Evolutionary conservation across 92 coral and sea anemone species (phyloP).

Genomic region (Metridium senile): DNA sequence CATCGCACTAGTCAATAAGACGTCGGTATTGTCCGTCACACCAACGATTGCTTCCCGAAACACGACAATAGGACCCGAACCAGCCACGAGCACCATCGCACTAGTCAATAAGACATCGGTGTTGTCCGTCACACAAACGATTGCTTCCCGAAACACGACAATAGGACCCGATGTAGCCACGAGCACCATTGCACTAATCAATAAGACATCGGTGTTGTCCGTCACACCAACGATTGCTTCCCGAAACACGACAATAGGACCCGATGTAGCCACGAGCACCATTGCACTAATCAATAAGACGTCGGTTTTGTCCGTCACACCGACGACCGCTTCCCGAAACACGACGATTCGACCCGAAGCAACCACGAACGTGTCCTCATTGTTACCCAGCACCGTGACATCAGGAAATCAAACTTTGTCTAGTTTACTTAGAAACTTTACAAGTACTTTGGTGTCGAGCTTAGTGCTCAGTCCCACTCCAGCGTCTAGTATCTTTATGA

Average conservation of each 20-base stretch:
- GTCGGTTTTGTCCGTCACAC: constrained; percentile 12
- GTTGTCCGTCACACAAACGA: constrained; percentile 9
- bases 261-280: constrained; percentile 18
- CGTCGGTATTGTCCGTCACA: constrained; percentile 17
- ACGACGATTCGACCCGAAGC: constrained; percentile 14
- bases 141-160: constrained; percentile 14
- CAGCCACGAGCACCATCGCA: constrained; percentile 17
- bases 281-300: constrained; percentile 24
- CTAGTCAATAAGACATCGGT: constrained; percentile 31
- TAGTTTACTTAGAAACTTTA: neutral
- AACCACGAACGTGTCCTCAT: constrained; percentile 5
- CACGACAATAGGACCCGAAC: constrained; percentile 11
- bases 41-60: constrained; percentile 26
- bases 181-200: constrained; percentile 26
- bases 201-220: constrained; percentile 24
- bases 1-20: constrained; percentile 24
- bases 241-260: constrained; percentile 16
- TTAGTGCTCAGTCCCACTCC: neutral
- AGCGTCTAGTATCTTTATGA: neutral
- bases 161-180: constrained; percentile 10
- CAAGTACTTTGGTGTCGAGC: constrained; percentile 10
- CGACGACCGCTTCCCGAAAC: constrained; percentile 24
- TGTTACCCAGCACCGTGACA: neutral
- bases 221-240: constrained; percentile 18
- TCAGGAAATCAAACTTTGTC: neutral